Evolutionary conservation across 1,140 invertebrate species (phyloP).

Genomic region (Mya arenaria): DNA sequence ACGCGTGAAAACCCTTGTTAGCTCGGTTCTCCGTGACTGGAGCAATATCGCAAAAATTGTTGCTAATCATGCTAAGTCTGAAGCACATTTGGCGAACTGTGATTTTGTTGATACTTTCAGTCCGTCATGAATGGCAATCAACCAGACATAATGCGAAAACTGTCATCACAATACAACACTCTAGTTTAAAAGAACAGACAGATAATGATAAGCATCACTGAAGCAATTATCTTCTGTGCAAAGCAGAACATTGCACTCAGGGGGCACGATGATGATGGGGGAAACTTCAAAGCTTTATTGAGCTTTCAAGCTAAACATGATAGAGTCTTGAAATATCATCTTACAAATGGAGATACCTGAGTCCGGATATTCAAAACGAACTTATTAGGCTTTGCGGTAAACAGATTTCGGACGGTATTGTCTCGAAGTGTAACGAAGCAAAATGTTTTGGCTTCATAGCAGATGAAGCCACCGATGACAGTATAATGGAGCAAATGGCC

Average conservation of each 20-base stretch:
- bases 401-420: neutral
- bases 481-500: slow-evolving; percentile 39
- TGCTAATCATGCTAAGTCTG: neutral
- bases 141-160: neutral
- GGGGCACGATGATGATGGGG: neutral
- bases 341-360: neutral
- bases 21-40: neutral
- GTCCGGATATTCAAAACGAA: slow-evolving; percentile 21
- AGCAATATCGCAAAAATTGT: neutral
- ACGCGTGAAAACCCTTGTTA: neutral
- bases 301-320: neutral
- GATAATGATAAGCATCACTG: neutral
- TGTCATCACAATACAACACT: neutral
- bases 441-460: slow-evolving; percentile 1
- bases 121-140: neutral
- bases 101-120: neutral
- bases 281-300: neutral
- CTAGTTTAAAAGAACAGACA: neutral
- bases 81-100: neutral
- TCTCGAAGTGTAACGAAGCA: neutral
- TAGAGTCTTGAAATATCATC: neutral
- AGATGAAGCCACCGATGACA: slow-evolving; percentile 28
- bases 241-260: neutral
- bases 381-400: neutral
- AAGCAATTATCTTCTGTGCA: neutral